Base-by-base conservation (phyloP, 2,797 vertebrate species). In the Epinephelus awoara region DNA sequence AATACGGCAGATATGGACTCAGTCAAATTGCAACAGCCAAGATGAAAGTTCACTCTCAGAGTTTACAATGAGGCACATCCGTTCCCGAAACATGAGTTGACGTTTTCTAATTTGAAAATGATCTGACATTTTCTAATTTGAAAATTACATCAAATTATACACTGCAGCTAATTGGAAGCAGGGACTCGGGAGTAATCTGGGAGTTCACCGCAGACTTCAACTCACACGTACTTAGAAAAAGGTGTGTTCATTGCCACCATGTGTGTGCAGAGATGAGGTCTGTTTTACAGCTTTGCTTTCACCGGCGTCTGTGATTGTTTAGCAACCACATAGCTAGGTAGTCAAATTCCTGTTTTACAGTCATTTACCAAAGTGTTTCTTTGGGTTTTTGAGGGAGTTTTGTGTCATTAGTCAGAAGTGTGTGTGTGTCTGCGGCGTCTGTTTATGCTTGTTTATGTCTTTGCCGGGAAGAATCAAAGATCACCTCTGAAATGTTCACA, bases 281-380 rank as follows among this genome's bases (percentile, higher is more conserved):
- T 86, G 85, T 66, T 89, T 80, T 66, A 89, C 57, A 75, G 86
- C 85, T 86, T 78, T 46, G 61, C 85, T 88, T 62, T 73, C 38
- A 61, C 85, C n/a, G 47, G 79, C 55, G 69, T 80, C 83, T 85
- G 82, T 52, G 72, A 86, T 69, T 83, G 82, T 85, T 91, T 84
- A 84, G 81, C 80, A 82, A 85, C 87, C 90, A 78, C 85, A 91
- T 77, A 69, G 82, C 75, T 79, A 70, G 72, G 82, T 76, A 84
- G 86, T 89, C 80, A 66, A 78, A 83, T 85, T 91, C 80, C 88
- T 86, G 84, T 89, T 91, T 91, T 72, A 90, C 83, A 88, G 82
- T 82, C 82, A 80, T 87, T 90, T 82, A 90, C 91, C 85, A 86
- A 86, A 82, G 80, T 88, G 75, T 86, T 85, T 86, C 72, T 81